Base-by-base conservation (phyloP, 2,797 vertebrate genomes). In the Apogon talboti region DNA sequence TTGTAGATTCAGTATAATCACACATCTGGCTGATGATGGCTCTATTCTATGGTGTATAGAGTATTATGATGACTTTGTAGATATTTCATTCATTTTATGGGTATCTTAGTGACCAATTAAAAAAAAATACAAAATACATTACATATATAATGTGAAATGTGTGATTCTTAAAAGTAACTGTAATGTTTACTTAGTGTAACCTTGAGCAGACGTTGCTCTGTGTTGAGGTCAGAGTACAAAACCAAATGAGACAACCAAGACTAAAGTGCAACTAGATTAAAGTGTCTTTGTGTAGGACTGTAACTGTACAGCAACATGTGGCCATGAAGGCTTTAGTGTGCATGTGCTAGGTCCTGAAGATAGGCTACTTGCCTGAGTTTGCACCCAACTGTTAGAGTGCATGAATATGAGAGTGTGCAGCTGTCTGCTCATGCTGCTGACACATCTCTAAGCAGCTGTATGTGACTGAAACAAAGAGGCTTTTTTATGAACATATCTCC, bases 261-360 rank as follows among this genome's bases (percentile, higher is more conserved):
- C 51, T 81, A 87, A 91, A 90, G 83, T 87, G 66, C 87, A 86
- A 7, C 14, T 44, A 21, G 82, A 81, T 79, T 71, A 70, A 55
- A 38, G 13, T 19, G 3, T 21, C 44, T 71, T 85, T 78, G 85
- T 84, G 69, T 49, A 54, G 24, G 18, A 38, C 24, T 59, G 18
- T 24, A 46, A 37, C 55, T n/a, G 33, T 45, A 15, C 41, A 35
- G 35, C 42, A 51, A 15, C 42, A 41, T 1, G 10, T 19, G n/a
- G 18, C 7, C 12, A 14, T 16, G n/a, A 28, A 28, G 24, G 24
- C 24, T 28, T 28, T 28, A 28, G 24, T 28, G 24, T 28, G 24
- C 24, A 28, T 28, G 24, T 28, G 24, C 24, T 28, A 28, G 19
- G 24, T 28, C 24, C 24, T 28, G 24, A 28, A 28, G 24, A 4